These are phyloP conservation scores for Barbus barbus DNA, from an alignment of 2,113 vertebrate species.

Conservation along the genomic window DNA sequence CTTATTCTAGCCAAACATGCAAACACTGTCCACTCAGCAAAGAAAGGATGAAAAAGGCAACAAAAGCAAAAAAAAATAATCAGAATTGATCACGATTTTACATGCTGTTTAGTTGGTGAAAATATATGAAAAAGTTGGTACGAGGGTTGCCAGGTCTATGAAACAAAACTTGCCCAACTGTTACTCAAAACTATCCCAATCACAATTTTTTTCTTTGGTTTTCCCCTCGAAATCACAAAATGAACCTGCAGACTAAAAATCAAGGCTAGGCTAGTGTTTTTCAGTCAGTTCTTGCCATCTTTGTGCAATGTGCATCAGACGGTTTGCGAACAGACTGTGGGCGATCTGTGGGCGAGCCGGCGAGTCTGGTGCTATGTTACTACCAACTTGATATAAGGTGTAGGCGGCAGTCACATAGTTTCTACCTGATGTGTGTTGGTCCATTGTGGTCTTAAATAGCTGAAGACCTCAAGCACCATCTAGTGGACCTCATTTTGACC, in stretches of 20 bases:
- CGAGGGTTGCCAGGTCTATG: too few species aligned
- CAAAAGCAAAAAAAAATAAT: too few species aligned
- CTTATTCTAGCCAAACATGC: neutral
- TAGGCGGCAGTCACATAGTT: neutral
- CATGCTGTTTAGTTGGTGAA: neutral
- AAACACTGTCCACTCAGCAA: neutral
- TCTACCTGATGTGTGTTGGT: neutral
- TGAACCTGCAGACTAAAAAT: neutral
- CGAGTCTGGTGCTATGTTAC: neutral
- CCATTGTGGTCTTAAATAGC: neutral
- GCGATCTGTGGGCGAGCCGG: neutral
- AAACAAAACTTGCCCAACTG: too few species aligned
- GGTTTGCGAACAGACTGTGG: neutral
- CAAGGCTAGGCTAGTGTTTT: neutral
- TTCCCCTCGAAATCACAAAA: neutral
- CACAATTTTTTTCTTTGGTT: neutral
- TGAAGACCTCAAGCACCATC: neutral
- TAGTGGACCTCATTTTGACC: neutral
- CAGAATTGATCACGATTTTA: neutral
- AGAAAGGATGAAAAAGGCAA: neutral
- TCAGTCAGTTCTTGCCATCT: neutral
- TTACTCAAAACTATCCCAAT: neutral
- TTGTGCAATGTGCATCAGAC: constrained; percentile 2
- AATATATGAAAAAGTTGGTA: neutral
- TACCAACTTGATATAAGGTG: neutral